Conservation (phyloP, 2,113 vertebrate genomes). For the Syngnathus scovelli region DNA sequence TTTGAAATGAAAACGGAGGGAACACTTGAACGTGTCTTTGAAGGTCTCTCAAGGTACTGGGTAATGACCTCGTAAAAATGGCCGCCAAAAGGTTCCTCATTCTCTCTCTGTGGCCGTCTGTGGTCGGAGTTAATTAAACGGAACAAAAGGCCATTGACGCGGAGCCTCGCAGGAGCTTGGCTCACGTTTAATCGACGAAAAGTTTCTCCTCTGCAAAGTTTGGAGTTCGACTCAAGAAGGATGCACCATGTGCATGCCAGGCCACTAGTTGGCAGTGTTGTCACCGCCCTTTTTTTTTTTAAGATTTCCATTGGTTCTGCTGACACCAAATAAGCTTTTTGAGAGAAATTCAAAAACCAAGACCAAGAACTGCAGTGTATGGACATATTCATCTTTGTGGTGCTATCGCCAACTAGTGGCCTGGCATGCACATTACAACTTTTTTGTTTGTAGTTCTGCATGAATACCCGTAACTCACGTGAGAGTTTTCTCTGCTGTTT, state of each 20-base stretch:
- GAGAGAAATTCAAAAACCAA: too few species aligned
- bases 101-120: slow-evolving; percentile 13
- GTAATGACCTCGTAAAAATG: slow-evolving; percentile 1
- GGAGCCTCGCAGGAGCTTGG: slow-evolving; percentile 20
- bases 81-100: slow-evolving; percentile 27
- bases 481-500: background rate
- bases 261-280: background rate
- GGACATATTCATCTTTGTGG: too few species aligned
- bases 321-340: too few species aligned
- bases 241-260: background rate
- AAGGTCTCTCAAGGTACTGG: background rate
- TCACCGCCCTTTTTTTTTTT: background rate
- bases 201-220: background rate
- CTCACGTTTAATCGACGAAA: background rate
- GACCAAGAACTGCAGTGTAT: too few species aligned
- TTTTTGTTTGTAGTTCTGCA: background rate
- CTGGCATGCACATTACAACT: background rate
- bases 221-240: background rate
- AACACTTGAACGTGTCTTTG: background rate
- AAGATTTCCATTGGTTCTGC: too few species aligned
- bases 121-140: slow-evolving; percentile 50
- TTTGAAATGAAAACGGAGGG: background rate
- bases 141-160: slow-evolving; percentile 46
- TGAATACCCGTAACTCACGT: background rate
- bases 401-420: background rate